Conservation (phyloP, 2,888 invertebrate genomes). For the Myopa testacea region DNA sequence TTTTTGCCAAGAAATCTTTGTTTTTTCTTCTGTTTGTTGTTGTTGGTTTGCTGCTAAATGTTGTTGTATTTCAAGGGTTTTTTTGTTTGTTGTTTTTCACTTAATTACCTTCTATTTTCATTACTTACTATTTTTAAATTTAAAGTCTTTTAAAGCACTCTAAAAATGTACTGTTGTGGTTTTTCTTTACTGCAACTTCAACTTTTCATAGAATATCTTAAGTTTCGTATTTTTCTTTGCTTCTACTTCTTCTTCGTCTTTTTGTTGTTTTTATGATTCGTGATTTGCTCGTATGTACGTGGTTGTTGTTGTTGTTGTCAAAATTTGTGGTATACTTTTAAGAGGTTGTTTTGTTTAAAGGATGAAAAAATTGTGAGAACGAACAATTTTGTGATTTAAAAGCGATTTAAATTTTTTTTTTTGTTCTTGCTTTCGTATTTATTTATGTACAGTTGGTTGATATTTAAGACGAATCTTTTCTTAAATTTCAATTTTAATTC, state of each 20-base stretch:
- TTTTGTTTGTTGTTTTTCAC: constrained; percentile 18
- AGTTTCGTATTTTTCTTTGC: too few relatives aligned
- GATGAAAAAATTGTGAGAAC: constrained; percentile 1
- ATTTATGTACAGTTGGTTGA: background rate
- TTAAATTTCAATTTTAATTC: constrained; percentile 12
- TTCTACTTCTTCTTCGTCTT: background rate
- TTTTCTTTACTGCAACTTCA: background rate
- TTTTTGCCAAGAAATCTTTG: background rate
- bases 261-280: background rate
- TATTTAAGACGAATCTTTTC: background rate
- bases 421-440: constrained; percentile 18
- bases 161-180: constrained; percentile 39
- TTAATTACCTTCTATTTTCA: background rate
- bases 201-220: background rate
- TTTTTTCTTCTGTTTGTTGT: constrained; percentile 15
- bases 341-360: constrained; percentile 13
- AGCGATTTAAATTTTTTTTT: constrained; percentile 12
- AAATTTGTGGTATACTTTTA: constrained; percentile 31
- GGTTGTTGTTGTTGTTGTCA: constrained; percentile 1
- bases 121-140: constrained; percentile 16
- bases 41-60: background rate
- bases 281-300: constrained; percentile 15
- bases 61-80: background rate
- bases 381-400: background rate
- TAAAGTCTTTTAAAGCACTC: constrained; percentile 41